Evolutionary conservation across 2,888 invertebrate genomes (phyloP), one percentile per base, ranked within the genome.

Genomic region (Nasonovia ribisnigri): DNA sequence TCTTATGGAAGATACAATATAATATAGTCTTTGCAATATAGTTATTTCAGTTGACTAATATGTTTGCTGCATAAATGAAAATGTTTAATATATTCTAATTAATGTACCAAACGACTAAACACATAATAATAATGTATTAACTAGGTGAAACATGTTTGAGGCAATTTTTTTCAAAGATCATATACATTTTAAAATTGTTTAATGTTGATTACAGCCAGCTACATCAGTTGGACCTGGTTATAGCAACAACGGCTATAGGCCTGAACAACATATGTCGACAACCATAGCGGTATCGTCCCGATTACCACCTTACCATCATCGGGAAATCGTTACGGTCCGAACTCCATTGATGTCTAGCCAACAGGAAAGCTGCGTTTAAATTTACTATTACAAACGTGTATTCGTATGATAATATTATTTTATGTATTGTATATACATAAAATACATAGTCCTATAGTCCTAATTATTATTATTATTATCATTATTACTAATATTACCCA

Each of bases 281-380:
- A 93, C 93, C 29, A 42, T 90, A 0, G 36, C 93, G 42, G 60
- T 90, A 86, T 24, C 86, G 24, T 86, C 93, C 8, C 60, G 86
- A n/a, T 29, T 90, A 43, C 94, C 88, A 94, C 93, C 51, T 51
- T 95, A 95, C 77, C 95, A 95, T 93, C 95, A 95, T 94, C 96
- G 97, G 95, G 97, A 97, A 95, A 97, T 97, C 36, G 97, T 97
- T 94, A 97, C 97, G 1, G 97, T 97, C 67, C 96, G 97, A 95
- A 97, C 97, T 88, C 97, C 97, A 0, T 96, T 97, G n/a, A 96
- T 97, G 95, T 97, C 97, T 51, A 97, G 97, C 95, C 96, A 96
- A 95, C 96, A 97, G 95, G 97, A 97, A 95, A 97, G 97, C 95
- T 97, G 97, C 95, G 97, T 97, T 95, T 97, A 97, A 95, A 88